A percentile compares a stretch with the other conserved stretches of the same genome.
Evolutionary conservation across 2,888 invertebrate genomes (phyloP).

Genomic region (Lycia hirtaria): DNA sequence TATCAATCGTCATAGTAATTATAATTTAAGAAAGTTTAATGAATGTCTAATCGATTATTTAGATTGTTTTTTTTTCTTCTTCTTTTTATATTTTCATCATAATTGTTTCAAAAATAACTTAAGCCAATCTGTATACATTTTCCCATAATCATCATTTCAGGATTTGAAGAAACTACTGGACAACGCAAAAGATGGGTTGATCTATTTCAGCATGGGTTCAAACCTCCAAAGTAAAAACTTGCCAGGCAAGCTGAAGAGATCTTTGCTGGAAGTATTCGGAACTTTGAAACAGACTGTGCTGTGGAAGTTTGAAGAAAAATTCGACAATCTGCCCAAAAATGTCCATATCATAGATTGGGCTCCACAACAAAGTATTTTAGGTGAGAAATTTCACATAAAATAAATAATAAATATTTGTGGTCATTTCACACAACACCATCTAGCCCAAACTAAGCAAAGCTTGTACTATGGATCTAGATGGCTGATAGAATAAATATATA

Average conservation of each 20-base stretch:
- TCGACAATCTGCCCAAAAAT: slow-evolving; percentile 63
- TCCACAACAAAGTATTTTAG: slow-evolving; percentile 58
- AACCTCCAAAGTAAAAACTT: slow-evolving; percentile 52
- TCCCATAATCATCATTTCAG: no score
- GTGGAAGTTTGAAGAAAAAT: slow-evolving; percentile 73
- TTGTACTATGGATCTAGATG: no score
- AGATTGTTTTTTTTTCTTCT: not conserved
- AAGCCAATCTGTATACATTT: no score
- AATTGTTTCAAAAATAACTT: no score
- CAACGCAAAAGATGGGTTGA: slow-evolving; percentile 53
- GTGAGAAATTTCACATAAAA: no score
- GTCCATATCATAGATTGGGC: slow-evolving; percentile 71
- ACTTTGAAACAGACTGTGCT: slow-evolving; percentile 73
- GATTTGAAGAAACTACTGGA: slow-evolving; percentile 56
- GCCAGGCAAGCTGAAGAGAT: slow-evolving; percentile 43
- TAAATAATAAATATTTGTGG: no score
- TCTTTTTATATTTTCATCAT: not conserved
- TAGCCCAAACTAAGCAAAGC: no score
- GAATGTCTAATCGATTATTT: no score
- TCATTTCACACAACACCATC: no score
- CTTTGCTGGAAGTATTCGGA: slow-evolving; percentile 63
- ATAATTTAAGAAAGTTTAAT: no score
- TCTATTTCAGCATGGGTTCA: slow-evolving; percentile 66
- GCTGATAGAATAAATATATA: no score
- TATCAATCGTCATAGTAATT: no score